Conservation (phyloP, 2,888 invertebrate genomes). For the Teleiodes luculella region DNA sequence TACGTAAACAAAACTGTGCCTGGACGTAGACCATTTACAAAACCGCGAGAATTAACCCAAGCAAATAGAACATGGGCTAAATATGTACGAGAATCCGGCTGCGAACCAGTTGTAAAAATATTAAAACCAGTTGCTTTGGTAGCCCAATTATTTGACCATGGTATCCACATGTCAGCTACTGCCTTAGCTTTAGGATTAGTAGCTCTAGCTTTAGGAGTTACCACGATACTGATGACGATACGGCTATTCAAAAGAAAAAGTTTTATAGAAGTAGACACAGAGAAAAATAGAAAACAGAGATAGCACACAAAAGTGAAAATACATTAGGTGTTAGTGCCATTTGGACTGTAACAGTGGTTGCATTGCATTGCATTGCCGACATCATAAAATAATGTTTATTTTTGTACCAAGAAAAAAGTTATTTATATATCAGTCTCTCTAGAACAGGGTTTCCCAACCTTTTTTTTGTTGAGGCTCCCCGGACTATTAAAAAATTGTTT, state of each 20-base stretch:
- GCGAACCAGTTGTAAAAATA: constrained; percentile 75
- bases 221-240: constrained; percentile 59
- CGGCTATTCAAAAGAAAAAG: constrained; percentile 48
- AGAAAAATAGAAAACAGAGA: constrained; percentile 56
- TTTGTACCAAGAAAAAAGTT: constrained; percentile 16
- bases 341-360: constrained; percentile 10
- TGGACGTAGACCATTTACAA: constrained; percentile 77
- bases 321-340: constrained; percentile 20
- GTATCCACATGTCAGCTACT: constrained; percentile 40
- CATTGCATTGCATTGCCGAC: background rate
- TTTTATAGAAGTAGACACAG: constrained; percentile 40
- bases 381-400: constrained; percentile 19
- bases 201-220: constrained; percentile 46
- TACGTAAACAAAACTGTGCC: constrained; percentile 72
- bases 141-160: constrained; percentile 39
- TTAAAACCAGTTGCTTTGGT: constrained; percentile 62
- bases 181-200: constrained; percentile 54
- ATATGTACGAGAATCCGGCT: constrained; percentile 83
- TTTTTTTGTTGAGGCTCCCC: too few species aligned
- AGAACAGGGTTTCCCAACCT: too few species aligned
- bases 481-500: too few species aligned
- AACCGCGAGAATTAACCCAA: constrained; percentile 77
- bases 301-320: constrained; percentile 36
- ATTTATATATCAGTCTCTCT: too few species aligned
- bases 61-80: constrained; percentile 85